These are phyloP conservation scores for Limosa lapponica DNA, from an alignment of 2,797 vertebrate genomes.

Conservation along the genomic window DNA sequence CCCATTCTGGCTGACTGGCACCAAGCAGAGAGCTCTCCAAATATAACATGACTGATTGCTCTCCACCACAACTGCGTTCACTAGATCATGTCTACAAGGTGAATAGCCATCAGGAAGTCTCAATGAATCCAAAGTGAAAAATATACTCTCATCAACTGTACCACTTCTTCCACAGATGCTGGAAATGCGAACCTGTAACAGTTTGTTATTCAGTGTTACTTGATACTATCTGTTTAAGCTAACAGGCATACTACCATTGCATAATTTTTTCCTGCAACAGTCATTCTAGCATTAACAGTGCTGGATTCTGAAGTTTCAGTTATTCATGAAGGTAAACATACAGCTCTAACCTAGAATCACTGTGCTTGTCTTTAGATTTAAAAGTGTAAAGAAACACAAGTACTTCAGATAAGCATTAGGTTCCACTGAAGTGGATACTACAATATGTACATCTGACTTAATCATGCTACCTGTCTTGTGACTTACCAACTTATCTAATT, in stretches of 20 bases:
- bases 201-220: not conserved
- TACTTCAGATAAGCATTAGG: not conserved
- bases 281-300: not conserved
- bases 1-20: constrained; percentile 78
- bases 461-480: not conserved
- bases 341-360: not conserved
- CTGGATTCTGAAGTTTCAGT: not conserved
- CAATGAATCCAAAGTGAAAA: constrained; percentile 90
- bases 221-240: not conserved
- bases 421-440: not conserved
- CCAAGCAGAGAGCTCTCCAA: constrained; percentile 94
- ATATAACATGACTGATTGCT: constrained; percentile 90
- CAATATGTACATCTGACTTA: not conserved
- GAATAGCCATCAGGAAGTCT: constrained; percentile 83
- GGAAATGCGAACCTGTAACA: constrained; percentile 84
- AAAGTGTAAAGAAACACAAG: not conserved
- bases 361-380: not conserved
- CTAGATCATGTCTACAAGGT: constrained; percentile 82
- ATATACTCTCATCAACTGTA: constrained; percentile 87
- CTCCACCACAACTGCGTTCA: constrained; percentile 91
- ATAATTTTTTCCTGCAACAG: not conserved
- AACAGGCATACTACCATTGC: not conserved
- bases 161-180: constrained; percentile 84
- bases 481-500: not conserved
- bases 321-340: not conserved